phyloP scores from a whole-genome alignment of 2,113 vertebrate species.

The Cyphomyrus discorhynchus region DNA sequence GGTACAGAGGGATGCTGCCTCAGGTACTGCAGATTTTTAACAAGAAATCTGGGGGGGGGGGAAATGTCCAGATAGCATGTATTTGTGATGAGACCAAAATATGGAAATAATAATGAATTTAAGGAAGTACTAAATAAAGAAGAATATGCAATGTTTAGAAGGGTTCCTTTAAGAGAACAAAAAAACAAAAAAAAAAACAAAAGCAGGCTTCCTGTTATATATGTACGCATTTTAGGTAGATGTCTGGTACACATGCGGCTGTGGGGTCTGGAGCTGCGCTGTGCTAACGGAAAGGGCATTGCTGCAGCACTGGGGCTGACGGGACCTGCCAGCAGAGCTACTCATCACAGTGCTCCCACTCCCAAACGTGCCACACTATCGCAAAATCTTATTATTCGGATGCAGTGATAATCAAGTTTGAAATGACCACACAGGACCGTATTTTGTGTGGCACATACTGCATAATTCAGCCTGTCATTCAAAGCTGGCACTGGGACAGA shows the following conservation, averaged over 20 bases:
- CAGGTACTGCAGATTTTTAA: not conserved
- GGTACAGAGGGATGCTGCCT: not conserved
- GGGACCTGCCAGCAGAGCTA: not conserved
- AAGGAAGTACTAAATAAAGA: not conserved
- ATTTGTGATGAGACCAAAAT: not conserved
- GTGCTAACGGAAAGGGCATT: not conserved
- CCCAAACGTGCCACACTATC: not conserved
- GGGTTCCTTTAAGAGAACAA: not conserved
- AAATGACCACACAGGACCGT: slow-evolving; percentile 3
- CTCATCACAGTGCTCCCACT: not conserved
- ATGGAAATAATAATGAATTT: not conserved
- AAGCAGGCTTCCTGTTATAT: not conserved
- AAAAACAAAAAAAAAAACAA: not conserved
- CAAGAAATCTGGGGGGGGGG: not conserved
- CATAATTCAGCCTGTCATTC: slow-evolving; percentile 19
- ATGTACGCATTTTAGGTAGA: not conserved
- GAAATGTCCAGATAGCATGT: not conserved
- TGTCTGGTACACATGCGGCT: not conserved
- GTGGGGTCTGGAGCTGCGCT: not conserved
- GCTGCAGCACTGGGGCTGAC: not conserved
- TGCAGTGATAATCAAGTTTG: not conserved
- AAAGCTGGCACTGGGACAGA: slow-evolving; percentile 6
- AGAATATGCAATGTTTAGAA: not conserved
- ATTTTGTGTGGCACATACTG: not conserved
- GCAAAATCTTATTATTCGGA: slow-evolving; percentile 10